Conservation (phyloP, 2,888 invertebrate genomes). For the Acanthosoma haemorrhoidale region DNA sequence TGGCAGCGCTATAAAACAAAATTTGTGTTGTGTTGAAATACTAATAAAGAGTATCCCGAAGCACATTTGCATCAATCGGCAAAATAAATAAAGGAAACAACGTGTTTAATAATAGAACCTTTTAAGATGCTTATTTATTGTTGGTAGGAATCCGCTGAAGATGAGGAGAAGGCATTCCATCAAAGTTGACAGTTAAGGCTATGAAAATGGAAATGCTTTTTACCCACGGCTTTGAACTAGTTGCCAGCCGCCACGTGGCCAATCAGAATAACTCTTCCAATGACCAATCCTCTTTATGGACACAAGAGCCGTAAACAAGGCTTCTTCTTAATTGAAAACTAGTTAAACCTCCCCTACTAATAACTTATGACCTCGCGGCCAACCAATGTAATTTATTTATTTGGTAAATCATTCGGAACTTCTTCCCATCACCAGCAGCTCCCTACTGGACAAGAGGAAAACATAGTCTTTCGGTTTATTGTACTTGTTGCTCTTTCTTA, state of each 20-base stretch:
- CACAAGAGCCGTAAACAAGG: not conserved
- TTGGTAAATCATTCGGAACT: not conserved
- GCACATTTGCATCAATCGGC: not conserved
- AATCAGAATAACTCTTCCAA: conserved; percentile 23
- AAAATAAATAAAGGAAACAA: not conserved
- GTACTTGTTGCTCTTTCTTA: too few relatives aligned
- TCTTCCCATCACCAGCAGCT: not conserved
- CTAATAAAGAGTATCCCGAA: not conserved
- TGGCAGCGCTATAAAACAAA: not conserved
- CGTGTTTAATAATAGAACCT: not conserved
- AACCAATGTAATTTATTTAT: not conserved
- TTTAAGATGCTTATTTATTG: not conserved
- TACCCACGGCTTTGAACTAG: conserved; percentile 3
- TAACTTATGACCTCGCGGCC: conserved; percentile 2
- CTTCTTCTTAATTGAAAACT: conserved; percentile 25
- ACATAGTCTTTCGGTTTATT: too few relatives aligned
- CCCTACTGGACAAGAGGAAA: not conserved
- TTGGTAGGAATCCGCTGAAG: not conserved
- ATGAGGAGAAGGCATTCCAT: too few relatives aligned
- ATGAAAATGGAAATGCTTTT: conserved; percentile 4
- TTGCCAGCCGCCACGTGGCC: not conserved
- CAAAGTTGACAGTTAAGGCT: not conserved
- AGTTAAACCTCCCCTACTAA: conserved; percentile 13
- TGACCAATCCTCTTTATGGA: conserved; percentile 13
- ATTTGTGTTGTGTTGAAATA: not conserved